Evolutionary conservation across 2,888 invertebrate genomes (phyloP).

Genomic region (Pseudococcus viburni): DNA sequence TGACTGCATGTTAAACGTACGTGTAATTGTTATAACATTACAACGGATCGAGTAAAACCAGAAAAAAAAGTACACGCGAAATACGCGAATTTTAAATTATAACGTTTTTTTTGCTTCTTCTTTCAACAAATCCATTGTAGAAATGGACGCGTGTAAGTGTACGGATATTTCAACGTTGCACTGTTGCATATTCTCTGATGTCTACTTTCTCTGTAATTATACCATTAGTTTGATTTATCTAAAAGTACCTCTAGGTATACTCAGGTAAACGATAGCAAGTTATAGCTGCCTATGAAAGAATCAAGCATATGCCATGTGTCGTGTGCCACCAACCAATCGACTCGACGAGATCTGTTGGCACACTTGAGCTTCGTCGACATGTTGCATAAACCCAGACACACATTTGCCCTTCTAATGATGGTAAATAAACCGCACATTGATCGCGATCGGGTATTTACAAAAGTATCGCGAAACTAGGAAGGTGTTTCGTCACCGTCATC

Average conservation of each 20-base stretch:
- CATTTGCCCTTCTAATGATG: not conserved
- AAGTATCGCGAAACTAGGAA: slow-evolving; percentile 10
- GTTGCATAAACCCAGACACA: not conserved
- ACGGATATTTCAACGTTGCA: not conserved
- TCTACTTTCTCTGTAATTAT: slow-evolving; percentile 38
- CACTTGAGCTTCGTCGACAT: not conserved
- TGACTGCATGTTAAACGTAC: not conserved
- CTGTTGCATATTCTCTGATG: not conserved
- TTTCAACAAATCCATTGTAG: not conserved
- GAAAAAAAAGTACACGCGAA: slow-evolving; percentile 12
- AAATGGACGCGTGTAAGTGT: not conserved
- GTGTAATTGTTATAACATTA: not conserved
- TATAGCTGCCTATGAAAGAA: not conserved
- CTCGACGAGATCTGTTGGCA: no score
- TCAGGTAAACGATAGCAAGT: not conserved
- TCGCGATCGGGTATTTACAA: slow-evolving; percentile 3
- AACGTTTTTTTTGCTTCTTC: not conserved
- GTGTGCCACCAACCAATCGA: no score
- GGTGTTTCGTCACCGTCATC: not conserved
- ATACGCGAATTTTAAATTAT: slow-evolving; percentile 28
- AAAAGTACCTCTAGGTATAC: not conserved
- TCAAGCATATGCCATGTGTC: no score
- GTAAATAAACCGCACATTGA: slow-evolving; percentile 1
- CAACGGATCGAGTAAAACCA: slow-evolving; percentile 3
- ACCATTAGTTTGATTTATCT: not conserved